A percentile compares a stretch with the other conserved stretches of the same genome.
Evolutionary conservation across 2,113 vertebrate genomes (phyloP).

Genomic region (Syrmaticus mikado): DNA sequence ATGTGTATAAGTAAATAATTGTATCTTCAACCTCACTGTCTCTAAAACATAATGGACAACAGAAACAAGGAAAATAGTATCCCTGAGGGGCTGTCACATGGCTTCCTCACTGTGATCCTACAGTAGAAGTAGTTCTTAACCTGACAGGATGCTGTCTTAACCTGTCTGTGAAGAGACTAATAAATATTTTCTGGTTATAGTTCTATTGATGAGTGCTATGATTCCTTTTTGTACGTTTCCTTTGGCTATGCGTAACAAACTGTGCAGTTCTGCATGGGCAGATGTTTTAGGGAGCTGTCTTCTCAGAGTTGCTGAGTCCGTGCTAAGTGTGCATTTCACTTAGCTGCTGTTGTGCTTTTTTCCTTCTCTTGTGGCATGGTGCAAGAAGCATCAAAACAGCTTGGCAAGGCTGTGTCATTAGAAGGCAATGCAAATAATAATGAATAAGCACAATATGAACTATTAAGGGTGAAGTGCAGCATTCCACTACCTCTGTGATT

Average conservation of each 20-base stretch:
- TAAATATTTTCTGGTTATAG: background rate
- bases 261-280: background rate
- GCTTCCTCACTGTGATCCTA: background rate
- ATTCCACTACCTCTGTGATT: background rate
- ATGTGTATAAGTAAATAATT: background rate
- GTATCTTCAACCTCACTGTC: background rate
- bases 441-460: background rate
- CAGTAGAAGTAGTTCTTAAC: background rate
- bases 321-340: background rate
- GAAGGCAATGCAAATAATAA: background rate
- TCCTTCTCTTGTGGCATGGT: background rate
- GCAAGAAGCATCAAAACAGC: background rate
- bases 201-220: background rate
- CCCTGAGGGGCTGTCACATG: background rate
- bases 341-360: background rate
- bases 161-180: background rate
- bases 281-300: background rate
- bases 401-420: background rate
- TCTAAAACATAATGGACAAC: background rate
- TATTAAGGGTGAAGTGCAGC: too few species aligned
- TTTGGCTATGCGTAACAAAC: background rate
- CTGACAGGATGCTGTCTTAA: background rate
- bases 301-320: background rate
- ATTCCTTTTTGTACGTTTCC: background rate
- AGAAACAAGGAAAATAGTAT: background rate